Conservation (phyloP, 2,113 vertebrate genomes). For the Upupa epops region DNA sequence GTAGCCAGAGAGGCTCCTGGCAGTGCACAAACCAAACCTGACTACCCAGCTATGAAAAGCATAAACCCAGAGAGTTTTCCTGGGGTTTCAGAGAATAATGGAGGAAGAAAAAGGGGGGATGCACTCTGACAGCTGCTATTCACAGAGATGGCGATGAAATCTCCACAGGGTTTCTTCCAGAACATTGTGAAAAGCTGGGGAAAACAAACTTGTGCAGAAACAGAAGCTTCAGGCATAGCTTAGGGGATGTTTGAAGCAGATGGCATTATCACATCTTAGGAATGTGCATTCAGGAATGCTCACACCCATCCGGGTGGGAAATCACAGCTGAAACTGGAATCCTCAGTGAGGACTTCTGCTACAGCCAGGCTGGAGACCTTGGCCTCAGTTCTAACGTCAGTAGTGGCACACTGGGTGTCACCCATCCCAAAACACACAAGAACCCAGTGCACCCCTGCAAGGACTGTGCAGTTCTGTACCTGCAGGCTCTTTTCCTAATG, state of each 20-base stretch:
- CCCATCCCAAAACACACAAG: too few relatives aligned
- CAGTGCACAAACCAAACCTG: not conserved
- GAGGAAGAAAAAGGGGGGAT: not conserved
- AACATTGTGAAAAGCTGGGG: not conserved
- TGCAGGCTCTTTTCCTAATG: not conserved
- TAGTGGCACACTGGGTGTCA: not conserved
- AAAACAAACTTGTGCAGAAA: not conserved
- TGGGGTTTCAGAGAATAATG: not conserved
- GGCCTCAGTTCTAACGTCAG: not conserved
- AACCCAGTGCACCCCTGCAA: accelerated
- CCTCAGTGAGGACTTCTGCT: not conserved
- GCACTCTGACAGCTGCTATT: not conserved
- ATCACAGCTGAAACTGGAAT: not conserved
- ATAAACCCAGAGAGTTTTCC: not conserved
- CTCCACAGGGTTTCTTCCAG: not conserved
- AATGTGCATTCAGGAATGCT: not conserved
- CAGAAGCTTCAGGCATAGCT: not conserved
- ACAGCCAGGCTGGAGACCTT: not conserved
- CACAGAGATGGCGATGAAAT: not conserved
- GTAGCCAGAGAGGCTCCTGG: not conserved
- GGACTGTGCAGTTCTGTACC: not conserved
- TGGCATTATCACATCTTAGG: not conserved
- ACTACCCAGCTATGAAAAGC: not conserved
- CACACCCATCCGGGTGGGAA: not conserved
- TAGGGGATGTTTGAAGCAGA: not conserved